Evolutionary conservation across 2,888 invertebrate genomes (phyloP).

Genomic region (Drosophila tanythrix): DNA sequence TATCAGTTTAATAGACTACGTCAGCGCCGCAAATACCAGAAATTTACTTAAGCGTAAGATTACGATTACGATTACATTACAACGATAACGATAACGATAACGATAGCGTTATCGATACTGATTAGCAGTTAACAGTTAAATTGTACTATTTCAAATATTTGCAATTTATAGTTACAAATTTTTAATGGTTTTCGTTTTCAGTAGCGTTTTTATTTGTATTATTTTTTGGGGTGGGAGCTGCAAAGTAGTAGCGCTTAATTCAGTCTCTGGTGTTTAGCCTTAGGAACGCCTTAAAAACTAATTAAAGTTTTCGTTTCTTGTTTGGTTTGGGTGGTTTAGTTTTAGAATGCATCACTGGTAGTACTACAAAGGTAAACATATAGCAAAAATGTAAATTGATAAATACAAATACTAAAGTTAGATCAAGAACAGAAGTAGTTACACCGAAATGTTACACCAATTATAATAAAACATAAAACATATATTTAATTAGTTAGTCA

Average conservation of each 20-base stretch:
- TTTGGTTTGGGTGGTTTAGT: constrained; percentile 74
- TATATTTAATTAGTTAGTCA: constrained; percentile 39
- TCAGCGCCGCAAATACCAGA: constrained; percentile 54
- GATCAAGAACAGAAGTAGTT: constrained; percentile 23
- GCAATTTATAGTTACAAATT: constrained; percentile 28
- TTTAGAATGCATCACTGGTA: constrained; percentile 77
- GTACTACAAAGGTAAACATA: constrained; percentile 79
- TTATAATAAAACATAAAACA: background rate
- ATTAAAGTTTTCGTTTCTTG: constrained; percentile 71
- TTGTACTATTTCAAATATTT: constrained; percentile 22
- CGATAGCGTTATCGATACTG: constrained; percentile 11
- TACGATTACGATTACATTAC: constrained; percentile 39
- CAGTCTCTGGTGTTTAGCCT: constrained; percentile 76
- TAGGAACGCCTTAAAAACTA: constrained; percentile 69
- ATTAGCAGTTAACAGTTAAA: constrained; percentile 32
- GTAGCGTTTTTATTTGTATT: constrained; percentile 9
- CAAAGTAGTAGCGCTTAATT: constrained; percentile 62
- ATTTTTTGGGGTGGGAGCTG: constrained; percentile 14
- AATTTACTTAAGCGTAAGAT: constrained; percentile 32
- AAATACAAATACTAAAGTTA: constrained; percentile 19
- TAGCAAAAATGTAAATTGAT: constrained; percentile 46
- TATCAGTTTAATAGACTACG: constrained; percentile 39
- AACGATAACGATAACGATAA: constrained; percentile 23
- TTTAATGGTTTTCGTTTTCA: constrained; percentile 10
- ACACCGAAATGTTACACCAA: constrained; percentile 29